Evolutionary conservation across 2,113 vertebrate species (phyloP).

Genomic region (Phaetusa simplex): DNA sequence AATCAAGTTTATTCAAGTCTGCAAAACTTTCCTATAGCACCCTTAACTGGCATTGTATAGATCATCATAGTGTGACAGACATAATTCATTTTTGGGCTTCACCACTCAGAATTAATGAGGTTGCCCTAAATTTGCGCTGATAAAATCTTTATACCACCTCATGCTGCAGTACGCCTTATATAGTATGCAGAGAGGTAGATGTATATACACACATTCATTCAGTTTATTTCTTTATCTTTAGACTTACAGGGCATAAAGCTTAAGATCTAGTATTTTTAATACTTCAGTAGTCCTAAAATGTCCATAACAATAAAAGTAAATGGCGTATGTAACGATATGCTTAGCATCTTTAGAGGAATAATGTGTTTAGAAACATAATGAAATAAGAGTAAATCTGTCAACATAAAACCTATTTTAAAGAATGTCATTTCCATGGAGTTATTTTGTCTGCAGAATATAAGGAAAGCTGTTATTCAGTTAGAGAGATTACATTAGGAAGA

Average conservation of each 20-base stretch:
- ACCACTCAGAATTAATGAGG: background rate
- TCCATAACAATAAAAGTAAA: conserved; percentile 61
- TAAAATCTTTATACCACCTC: background rate
- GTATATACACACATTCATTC: background rate
- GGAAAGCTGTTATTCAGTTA: background rate
- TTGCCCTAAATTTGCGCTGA: background rate
- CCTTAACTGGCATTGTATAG: background rate
- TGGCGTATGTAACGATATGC: conserved; percentile 2
- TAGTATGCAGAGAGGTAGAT: background rate
- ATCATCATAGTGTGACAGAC: background rate
- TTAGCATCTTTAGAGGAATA: conserved; percentile 31
- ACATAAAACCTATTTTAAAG: background rate
- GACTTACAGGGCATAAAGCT: background rate
- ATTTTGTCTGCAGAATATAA: background rate
- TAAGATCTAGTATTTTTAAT: conserved; percentile 23
- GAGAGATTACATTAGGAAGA: background rate
- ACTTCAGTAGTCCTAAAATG: conserved; percentile 28
- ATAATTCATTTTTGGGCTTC: background rate
- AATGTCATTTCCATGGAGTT: conserved; percentile 9
- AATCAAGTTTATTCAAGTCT: background rate
- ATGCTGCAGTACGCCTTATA: background rate
- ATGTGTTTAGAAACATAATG: conserved; percentile 28
- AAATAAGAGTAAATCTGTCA: conserved; percentile 43
- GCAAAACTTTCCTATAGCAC: background rate
- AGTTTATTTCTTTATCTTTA: conserved; percentile 12